Base-by-base conservation (phyloP, 2,797 vertebrate genomes). In the Champsocephalus gunnari region DNA sequence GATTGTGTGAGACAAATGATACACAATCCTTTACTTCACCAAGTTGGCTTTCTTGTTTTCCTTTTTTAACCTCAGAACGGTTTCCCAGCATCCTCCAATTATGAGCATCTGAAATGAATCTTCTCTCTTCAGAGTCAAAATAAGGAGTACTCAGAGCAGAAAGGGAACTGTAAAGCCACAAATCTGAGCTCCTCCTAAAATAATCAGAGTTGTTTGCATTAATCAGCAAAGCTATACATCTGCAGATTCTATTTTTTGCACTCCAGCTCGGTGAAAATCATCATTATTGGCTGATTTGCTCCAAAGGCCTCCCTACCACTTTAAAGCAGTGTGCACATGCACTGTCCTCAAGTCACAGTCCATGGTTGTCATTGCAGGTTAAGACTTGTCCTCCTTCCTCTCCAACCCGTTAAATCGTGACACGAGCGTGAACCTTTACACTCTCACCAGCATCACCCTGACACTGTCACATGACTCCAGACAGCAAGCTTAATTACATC, bases 401-500 rank as follows among this genome's bases (percentile, higher is more conserved):
- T 1, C 0, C 9, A 14, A n/a, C 3, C 14, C 3, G 16, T 63
- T 45, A 49, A 67, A 50, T 61, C 16, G n/a, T 72, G 59, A 72
- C 81, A 61, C 16, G 14, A 69, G 43, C 44, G 11, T 82, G 73
- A 85, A 67, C 83, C 66, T 71, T 65, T 55, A 61, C 63, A 38
- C 60, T 51, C 72, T 68, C 68, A 54, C 50, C 75, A 62, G 49
- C 60, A 41, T 79, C 77, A 19, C 72, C 64, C 66, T 68, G 66
- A 75, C 59, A 16, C 53, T 17, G 81, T 89, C 75, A 76, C 84
- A 81, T 80, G 79, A 73, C 63, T 60, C 19, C 55, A 45, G 49
- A 70, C 47, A 69, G 57, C 14, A 56, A 66, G 73, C 53, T 76
- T 76, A 84, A 80, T 84, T 41, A 74, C 51, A 85, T 87, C 85